Base-by-base conservation (phyloP, 2,113 vertebrate species). In the Hippoglossus stenolepis region DNA sequence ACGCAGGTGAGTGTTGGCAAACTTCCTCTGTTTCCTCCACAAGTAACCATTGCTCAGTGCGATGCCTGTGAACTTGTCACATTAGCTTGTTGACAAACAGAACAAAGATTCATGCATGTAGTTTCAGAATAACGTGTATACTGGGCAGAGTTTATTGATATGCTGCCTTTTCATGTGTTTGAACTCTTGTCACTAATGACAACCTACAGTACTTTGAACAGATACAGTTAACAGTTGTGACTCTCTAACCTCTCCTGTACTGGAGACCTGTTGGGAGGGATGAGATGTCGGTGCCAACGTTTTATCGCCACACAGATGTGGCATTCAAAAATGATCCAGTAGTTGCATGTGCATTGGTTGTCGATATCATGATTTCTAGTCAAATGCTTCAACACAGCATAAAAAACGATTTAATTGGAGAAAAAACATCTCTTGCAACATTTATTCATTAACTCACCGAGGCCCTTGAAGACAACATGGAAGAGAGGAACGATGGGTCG, bases 11-110 rank as follows among this genome's bases (percentile, higher is more conserved):
- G 17, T 80, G 79, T 85, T 84, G 49, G 93, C 70, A 87, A 96
- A 95, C 75, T 92, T 95, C 72, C 95, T 93, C 72, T 96, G 95
- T 28, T 88, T 93, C 83, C 91, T 96, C 96, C 96, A 96, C 35
- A 83, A 2, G 56, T 92, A 91, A 17, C 95, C 96, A 0, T 18
- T 95, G 80, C 95, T 96, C 45, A 70, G 2, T 53, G 65, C 0
- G 47, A 96, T 64, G 20, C 96, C 96, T 92, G 77, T 43, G 8
- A 59, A 3, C 70, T 62, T 3, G 2, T 51, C 2, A 23, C 5
- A 28, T 26, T 0, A 15, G 57, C 23, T 28, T 20, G n/a, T 28
- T 47, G 18, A 20, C 10, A 64, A 60, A 54, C 35, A 38, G 35
- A 18, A 9, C 56, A 43, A 45, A 68, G 57, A 31, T 17, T 62